Conservation (phyloP, 1,140 invertebrate species). For the Philotrypesis tridentata region DNA sequence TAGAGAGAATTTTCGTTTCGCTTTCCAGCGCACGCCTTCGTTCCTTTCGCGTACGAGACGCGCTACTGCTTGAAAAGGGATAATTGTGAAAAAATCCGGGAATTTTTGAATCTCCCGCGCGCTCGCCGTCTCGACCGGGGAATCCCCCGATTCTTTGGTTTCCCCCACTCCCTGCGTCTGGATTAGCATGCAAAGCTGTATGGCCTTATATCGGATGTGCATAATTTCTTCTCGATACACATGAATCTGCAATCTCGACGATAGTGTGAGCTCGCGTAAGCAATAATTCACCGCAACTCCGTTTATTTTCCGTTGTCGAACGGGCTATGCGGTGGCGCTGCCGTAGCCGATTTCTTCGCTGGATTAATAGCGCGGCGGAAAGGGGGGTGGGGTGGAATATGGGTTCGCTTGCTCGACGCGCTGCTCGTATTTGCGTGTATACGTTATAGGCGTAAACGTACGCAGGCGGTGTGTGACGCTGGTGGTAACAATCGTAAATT, state of each 20-base stretch:
- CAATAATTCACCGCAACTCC: background rate
- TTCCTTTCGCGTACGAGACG: too few species aligned
- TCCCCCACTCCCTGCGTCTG: too few species aligned
- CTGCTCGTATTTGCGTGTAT: too few species aligned
- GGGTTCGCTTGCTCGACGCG: background rate
- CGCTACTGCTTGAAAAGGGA: too few species aligned
- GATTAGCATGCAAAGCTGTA: background rate
- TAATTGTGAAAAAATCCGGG: too few species aligned
- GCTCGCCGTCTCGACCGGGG: too few species aligned
- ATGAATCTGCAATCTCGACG: constrained; percentile 24
- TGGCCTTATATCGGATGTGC: background rate
- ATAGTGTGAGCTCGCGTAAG: background rate
- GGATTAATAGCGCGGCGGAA: constrained; percentile 16
- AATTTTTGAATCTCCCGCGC: background rate
- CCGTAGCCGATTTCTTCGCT: background rate
- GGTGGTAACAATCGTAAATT: background rate
- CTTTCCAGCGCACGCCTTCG: too few species aligned
- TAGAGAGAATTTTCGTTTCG: too few species aligned
- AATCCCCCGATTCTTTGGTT: too few species aligned
- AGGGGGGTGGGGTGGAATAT: background rate
- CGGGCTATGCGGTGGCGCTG: background rate
- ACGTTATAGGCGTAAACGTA: background rate
- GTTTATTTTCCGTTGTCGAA: constrained; percentile 22
- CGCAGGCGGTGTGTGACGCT: background rate
- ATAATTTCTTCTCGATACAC: background rate